Conservation (phyloP, 1,140 invertebrate genomes). For the Harpegnathos saltator region DNA sequence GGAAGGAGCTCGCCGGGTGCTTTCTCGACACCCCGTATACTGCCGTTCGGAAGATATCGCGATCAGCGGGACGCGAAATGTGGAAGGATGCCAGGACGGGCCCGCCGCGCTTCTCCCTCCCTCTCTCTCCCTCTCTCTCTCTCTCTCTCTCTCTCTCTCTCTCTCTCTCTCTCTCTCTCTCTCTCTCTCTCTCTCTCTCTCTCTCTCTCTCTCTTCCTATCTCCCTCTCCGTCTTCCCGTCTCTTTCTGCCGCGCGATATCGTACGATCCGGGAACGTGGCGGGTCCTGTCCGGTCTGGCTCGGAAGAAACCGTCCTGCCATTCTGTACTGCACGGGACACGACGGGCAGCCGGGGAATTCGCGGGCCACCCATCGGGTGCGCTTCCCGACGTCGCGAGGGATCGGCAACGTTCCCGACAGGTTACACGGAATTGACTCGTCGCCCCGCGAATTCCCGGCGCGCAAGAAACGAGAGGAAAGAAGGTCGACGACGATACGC, state of each 20-base stretch:
- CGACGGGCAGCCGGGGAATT: conserved; percentile 55
- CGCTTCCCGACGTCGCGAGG: conserved; percentile 47
- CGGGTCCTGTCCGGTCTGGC: background rate
- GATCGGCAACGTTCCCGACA: conserved; percentile 60
- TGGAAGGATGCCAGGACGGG: background rate
- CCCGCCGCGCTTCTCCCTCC: too few species aligned
- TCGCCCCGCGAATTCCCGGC: conserved; percentile 69
- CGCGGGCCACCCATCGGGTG: conserved; percentile 71
- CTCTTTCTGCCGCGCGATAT: background rate
- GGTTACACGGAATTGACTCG: conserved; percentile 72
- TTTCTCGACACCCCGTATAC: conserved; percentile 6
- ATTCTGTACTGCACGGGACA: background rate
- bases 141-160: too few species aligned
- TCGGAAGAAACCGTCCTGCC: conserved; percentile 44
- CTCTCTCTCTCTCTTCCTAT: too few species aligned
- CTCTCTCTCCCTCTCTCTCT: too few species aligned
- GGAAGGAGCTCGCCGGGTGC: background rate
- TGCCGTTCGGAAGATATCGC: background rate
- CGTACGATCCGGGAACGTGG: conserved; percentile 45
- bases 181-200: too few species aligned
- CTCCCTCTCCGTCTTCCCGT: too few species aligned
- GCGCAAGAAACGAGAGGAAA: conserved; percentile 44
- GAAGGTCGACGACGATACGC: conserved; percentile 36
- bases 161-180: too few species aligned
- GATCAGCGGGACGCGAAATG: background rate